phyloP scores from a whole-genome alignment of 2,113 vertebrate species.

The Corapipo altera region DNA sequence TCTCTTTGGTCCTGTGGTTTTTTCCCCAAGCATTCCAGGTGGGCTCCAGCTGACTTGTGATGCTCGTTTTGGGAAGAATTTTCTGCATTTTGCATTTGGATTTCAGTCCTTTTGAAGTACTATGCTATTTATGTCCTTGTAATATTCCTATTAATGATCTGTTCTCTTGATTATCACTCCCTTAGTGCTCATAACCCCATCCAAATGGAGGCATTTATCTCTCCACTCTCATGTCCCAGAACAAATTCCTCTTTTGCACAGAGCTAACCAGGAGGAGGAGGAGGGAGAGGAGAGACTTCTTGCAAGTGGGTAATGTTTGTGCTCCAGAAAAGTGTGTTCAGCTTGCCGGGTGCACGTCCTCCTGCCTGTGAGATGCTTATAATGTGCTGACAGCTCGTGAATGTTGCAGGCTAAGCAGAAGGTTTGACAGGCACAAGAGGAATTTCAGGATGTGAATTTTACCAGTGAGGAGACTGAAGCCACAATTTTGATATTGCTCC shows the following conservation, averaged over 20 bases:
- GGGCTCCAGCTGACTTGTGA: not conserved
- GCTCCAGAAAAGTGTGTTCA: not conserved
- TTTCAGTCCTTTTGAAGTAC: not conserved
- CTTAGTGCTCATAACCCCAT: not conserved
- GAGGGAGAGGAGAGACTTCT: not conserved
- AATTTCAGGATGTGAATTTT: constrained; percentile 24
- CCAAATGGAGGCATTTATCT: not conserved
- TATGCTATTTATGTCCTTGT: not conserved
- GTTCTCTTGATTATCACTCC: not conserved
- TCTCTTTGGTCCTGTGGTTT: not conserved
- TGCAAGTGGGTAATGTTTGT: not conserved
- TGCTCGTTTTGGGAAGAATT: not conserved
- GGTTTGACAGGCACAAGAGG: constrained; percentile 9
- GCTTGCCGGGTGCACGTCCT: not conserved
- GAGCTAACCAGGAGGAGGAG: not conserved
- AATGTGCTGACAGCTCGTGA: constrained; percentile 30
- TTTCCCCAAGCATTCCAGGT: not conserved
- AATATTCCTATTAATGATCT: not conserved
- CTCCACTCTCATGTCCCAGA: not conserved
- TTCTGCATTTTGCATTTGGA: not conserved
- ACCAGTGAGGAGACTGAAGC: not conserved
- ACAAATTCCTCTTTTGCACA: not conserved
- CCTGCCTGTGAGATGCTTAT: not conserved
- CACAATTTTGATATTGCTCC: not conserved
- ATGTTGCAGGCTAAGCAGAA: constrained; percentile 27